Base-by-base conservation (phyloP, 1,140 invertebrate species). In the Eueides isabella region DNA sequence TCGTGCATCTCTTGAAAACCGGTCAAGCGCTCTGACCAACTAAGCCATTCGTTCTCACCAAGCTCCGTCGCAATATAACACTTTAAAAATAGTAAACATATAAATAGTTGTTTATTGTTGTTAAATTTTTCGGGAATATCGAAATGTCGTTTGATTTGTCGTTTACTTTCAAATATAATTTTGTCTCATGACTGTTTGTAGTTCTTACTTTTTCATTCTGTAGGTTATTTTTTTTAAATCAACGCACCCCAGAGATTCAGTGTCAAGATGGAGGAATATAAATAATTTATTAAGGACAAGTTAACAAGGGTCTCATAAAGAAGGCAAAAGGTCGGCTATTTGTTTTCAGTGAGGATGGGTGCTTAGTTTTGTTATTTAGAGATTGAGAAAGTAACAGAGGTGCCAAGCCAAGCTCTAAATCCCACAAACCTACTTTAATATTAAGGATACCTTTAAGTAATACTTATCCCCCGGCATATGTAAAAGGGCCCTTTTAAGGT, bases 221-320 rank as follows among this genome's bases (percentile, higher is more conserved):
- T 38, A 5, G 12, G 35, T 38, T 14, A 1, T 38, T 16, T 5
- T 1, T 2, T 38, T 14, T 38, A 55, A 55, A 55, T 55, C 48
- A 55, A 55, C 48, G 23, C 48, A 9, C 19, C 19, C 19, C 23
- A 55, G 19, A 55, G 48, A 55, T 55, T 26, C 48, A 55, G 48
- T 55, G 48, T 55, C 48, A 55, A 55, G 48, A 73, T 75, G 74
- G 80, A 70, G 77, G 77, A 82, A 89, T 88, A 91, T 92, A 91
- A 91, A 92, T 92, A 90, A 91, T 92, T 91, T 92, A 92, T 90
- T 90, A 90, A 92, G 86, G 87, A 87, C 87, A 92, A 91, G 91
- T 90, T 92, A 92, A 91, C 91, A 92, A 90, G 88, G 91, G 87
- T 86, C 89, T 90, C 85, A 89, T 91, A 92, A 92, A 92, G 88